These are phyloP conservation scores for Polymixis flavicincta DNA, from an alignment of 2,888 invertebrate species.

Conservation along the genomic window DNA sequence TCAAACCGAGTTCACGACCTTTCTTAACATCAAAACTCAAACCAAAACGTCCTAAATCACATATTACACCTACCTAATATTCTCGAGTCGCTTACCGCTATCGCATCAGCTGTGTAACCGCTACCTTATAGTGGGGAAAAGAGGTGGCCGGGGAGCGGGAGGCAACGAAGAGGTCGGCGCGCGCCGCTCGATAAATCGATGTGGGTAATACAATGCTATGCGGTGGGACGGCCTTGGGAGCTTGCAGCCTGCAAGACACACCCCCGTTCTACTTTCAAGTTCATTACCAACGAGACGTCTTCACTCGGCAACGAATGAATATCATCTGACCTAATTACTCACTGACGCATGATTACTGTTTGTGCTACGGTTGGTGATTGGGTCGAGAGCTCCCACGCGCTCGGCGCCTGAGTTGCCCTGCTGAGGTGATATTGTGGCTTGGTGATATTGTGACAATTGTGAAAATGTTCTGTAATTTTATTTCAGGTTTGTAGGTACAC, in stretches of 20 bases:
- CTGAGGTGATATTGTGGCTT: neutral
- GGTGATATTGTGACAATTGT: neutral
- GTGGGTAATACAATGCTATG: constrained; percentile 85
- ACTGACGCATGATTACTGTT: constrained; percentile 47
- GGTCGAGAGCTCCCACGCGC: constrained; percentile 59
- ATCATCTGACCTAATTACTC: constrained; percentile 59
- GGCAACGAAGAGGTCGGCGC: constrained; percentile 81
- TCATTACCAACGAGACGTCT: constrained; percentile 85
- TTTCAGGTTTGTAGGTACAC: too few species aligned
- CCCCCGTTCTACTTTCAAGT: constrained; percentile 86
- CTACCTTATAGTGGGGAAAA: constrained; percentile 75
- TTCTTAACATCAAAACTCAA: neutral
- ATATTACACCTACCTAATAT: constrained; percentile 4
- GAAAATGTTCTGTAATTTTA: neutral
- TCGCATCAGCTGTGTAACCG: constrained; percentile 58
- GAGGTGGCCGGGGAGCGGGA: constrained; percentile 75
- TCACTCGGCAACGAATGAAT: constrained; percentile 71
- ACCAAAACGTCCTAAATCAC: constrained; percentile 7
- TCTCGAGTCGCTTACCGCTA: constrained; percentile 48
- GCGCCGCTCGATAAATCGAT: constrained; percentile 90
- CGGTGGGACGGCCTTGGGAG: constrained; percentile 85
- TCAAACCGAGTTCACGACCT: neutral
- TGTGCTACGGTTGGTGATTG: constrained; percentile 36
- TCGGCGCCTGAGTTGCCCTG: constrained; percentile 54
- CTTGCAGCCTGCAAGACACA: constrained; percentile 89